Evolutionary conservation across 1,140 invertebrate species (phyloP).

Genomic region (Drosophila navojoa): DNA sequence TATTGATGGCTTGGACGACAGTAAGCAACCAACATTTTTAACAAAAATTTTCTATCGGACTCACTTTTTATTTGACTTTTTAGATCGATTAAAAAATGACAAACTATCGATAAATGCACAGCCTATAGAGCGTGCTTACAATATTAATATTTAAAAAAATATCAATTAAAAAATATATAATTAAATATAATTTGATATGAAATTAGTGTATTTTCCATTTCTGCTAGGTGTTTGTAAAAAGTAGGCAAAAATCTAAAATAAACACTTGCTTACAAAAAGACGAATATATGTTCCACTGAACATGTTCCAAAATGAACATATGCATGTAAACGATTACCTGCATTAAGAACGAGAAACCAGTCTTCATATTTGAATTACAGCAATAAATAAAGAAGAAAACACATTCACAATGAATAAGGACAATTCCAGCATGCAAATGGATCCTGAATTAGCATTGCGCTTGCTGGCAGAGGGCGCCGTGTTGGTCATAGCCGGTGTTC

Average conservation of each 20-base stretch:
- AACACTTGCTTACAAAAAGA: no score
- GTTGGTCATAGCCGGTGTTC: constrained; percentile 93
- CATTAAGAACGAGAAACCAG: background rate
- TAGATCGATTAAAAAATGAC: background rate
- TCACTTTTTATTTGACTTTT: no score
- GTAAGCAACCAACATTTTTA: no score
- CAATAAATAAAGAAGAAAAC: background rate
- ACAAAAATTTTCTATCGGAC: no score
- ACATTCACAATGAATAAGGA: constrained; percentile 67
- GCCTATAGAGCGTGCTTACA: background rate
- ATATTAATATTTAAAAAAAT: no score
- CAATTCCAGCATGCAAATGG: constrained; percentile 86
- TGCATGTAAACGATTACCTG: constrained; percentile 2
- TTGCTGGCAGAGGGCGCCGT: constrained; percentile 93
- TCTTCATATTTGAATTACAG: background rate
- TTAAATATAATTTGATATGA: no score
- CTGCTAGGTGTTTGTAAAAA: background rate
- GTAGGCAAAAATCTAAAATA: background rate
- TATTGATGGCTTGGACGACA: no score
- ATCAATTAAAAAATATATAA: no score
- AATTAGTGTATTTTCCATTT: no score
- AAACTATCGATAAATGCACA: background rate
- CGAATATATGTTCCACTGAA: constrained; percentile 3
- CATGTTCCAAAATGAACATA: constrained; percentile 4
- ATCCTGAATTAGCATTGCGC: constrained; percentile 90